A percentile compares a stretch with the other conserved stretches of the same genome.
phyloP scores from a whole-genome alignment of 2,888 invertebrate genomes.

The Thecophora atra region DNA sequence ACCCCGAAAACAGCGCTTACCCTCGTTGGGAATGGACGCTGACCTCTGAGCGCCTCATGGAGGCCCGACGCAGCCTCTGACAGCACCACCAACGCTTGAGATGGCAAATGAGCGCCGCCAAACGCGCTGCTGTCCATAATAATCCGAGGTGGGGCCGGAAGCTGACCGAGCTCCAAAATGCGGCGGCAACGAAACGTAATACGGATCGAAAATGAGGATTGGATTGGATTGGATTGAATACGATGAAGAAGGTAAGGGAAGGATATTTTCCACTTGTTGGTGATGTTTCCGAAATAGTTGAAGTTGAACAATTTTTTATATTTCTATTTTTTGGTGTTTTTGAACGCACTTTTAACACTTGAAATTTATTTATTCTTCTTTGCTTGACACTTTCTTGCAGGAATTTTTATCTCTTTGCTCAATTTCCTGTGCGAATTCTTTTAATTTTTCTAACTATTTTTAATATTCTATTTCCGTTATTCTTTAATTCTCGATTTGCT shows the following conservation, averaged over 20 bases:
- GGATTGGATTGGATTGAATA: too few species aligned
- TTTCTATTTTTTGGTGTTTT: background rate
- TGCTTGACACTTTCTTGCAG: background rate
- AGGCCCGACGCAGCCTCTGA: slow-evolving; percentile 79
- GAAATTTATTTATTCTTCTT: background rate
- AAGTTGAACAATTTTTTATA: background rate
- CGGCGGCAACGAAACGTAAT: too few species aligned
- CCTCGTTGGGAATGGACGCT: slow-evolving; percentile 79
- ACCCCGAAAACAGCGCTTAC: slow-evolving; percentile 63
- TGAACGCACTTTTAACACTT: background rate
- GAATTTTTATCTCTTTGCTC: background rate
- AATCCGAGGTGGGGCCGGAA: slow-evolving; percentile 34
- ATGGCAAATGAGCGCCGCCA: slow-evolving; percentile 77
- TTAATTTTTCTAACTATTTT: background rate
- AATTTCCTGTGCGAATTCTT: too few species aligned
- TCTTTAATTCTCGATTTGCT: too few species aligned
- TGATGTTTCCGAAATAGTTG: too few species aligned
- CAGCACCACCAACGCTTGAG: slow-evolving; percentile 78
- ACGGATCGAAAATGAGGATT: too few species aligned
- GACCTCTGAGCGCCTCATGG: slow-evolving; percentile 79
- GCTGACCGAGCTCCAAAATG: background rate
- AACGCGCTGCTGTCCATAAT: slow-evolving; percentile 81
- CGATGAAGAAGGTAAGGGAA: too few species aligned
- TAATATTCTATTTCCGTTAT: background rate
- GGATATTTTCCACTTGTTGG: too few species aligned